phyloP scores from a whole-genome alignment of 2,113 vertebrate genomes.

The Seriola quinqueradiata region DNA sequence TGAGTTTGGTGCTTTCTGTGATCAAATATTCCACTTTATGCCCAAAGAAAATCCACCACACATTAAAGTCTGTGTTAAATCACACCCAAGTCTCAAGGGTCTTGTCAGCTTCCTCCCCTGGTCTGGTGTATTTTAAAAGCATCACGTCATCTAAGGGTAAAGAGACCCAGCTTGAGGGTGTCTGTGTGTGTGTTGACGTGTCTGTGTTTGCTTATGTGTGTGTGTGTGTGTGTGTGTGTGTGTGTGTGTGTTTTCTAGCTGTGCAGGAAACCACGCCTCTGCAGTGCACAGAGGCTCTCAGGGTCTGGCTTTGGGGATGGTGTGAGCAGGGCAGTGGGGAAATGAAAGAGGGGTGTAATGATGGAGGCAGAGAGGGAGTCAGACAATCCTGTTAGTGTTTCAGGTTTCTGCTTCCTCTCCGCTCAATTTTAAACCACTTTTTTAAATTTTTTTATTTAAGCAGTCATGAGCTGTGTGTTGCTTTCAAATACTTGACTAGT shows the following conservation, averaged over 20 bases:
- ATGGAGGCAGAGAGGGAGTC: constrained; percentile 39
- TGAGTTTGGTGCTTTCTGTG: not conserved
- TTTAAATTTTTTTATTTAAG: not conserved
- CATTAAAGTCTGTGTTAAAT: not conserved
- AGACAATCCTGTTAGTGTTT: constrained; percentile 64
- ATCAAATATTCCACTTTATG: not conserved
- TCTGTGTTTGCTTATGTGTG: constrained; percentile 38
- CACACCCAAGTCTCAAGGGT: constrained; percentile 6
- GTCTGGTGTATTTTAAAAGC: constrained; percentile 51
- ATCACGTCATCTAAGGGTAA: constrained; percentile 54
- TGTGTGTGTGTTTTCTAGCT: constrained; percentile 30
- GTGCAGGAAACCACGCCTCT: constrained; percentile 83
- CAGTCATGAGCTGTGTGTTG: not conserved
- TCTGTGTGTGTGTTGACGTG: constrained; percentile 21
- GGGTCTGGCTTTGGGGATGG: constrained; percentile 39
- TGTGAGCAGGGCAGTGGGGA: constrained; percentile 37
- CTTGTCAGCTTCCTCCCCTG: constrained; percentile 17
- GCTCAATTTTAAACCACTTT: not conserved
- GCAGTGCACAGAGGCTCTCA: constrained; percentile 55
- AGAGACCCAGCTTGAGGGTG: constrained; percentile 27
- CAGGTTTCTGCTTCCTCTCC: constrained; percentile 27
- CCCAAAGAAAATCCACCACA: not conserved
- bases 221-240: constrained; percentile 41
- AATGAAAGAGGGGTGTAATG: constrained; percentile 40
- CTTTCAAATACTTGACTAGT: constrained; percentile 13